Evolutionary conservation across 2,797 vertebrate species (phyloP), one percentile per base, ranked within the genome.

Genomic region (Labroides dimidiatus): DNA sequence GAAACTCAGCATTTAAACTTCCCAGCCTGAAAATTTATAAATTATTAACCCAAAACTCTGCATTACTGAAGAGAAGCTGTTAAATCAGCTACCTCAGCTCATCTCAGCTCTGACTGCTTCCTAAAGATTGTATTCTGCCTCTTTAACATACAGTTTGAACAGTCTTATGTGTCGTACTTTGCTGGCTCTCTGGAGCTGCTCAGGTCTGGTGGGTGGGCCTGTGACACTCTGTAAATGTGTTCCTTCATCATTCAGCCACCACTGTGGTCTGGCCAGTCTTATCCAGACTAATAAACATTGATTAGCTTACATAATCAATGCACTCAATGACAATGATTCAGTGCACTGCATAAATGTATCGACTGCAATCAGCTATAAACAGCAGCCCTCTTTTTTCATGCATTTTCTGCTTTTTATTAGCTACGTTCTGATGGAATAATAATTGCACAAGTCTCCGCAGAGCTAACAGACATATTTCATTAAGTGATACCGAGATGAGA

Each of bases 241-340:
- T 88, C 84, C 82, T 88, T 89, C 81, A 89, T 92, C 88, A 86
- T 86, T 78, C 80, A 78, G 77, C 61, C 77, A 84, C 69, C 75
- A 73, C 82, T 86, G 86, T 85, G 79, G 78, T 85, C 78, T 73
- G 61, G 80, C 72, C 74, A 51, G 68, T 77, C 64, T 77, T 52
- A 67, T 77, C 78, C 78, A 81, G 70, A 55, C 78, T 87, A 87
- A 88, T 90, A 88, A 81, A 83, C 87, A 93, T 93, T 89, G 91
- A 92, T 91, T 89, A 91, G 75, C 69, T 50, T 57, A 78, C 83
- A 85, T 91, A 90, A 92, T 92, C 92, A 90, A 92, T 93, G 81
- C 84, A 81, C 84, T 92, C 90, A 85, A 92, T 89, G 92, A 92
- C 92, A 93, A 92, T 92, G 92, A 93, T 91, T 91, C 84, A 93